phyloP scores from a whole-genome alignment of 1,140 invertebrate species.

The Halictus rubicundus region DNA sequence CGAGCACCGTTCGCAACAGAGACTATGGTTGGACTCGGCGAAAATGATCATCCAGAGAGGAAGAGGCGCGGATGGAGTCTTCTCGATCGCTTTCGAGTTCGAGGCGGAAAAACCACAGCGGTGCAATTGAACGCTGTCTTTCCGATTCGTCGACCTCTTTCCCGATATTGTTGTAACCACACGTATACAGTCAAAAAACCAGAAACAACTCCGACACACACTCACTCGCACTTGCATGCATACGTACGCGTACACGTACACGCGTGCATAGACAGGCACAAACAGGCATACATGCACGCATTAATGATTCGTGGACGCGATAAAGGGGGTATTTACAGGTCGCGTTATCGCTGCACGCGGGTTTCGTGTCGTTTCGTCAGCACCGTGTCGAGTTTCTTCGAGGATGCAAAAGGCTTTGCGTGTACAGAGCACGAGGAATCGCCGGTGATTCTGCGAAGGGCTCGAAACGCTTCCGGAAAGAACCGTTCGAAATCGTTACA shows the following conservation, averaged over 20 bases:
- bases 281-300: not conserved
- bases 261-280: too few relatives aligned
- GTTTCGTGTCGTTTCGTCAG: constrained; percentile 18
- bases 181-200: constrained; percentile 16
- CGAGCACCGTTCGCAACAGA: too few relatives aligned
- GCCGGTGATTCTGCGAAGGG: not conserved
- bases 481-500: too few relatives aligned
- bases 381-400: constrained; percentile 16
- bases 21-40: too few relatives aligned
- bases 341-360: not conserved
- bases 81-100: too few relatives aligned
- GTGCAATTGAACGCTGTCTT: not conserved
- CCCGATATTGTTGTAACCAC: not conserved
- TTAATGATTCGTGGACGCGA: constrained; percentile 42
- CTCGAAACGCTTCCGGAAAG: too few relatives aligned
- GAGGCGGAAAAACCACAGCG: not conserved
- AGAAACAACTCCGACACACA: constrained; percentile 35
- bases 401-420: constrained; percentile 43
- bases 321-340: constrained; percentile 59
- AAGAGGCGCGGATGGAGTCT: too few relatives aligned
- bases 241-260: too few relatives aligned
- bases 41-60: too few relatives aligned
- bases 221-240: too few relatives aligned
- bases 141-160: not conserved
- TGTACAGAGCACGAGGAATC: constrained; percentile 22